These are phyloP conservation scores for Panzeria rudis DNA, from an alignment of 2,888 invertebrate species.

Conservation along the genomic window DNA sequence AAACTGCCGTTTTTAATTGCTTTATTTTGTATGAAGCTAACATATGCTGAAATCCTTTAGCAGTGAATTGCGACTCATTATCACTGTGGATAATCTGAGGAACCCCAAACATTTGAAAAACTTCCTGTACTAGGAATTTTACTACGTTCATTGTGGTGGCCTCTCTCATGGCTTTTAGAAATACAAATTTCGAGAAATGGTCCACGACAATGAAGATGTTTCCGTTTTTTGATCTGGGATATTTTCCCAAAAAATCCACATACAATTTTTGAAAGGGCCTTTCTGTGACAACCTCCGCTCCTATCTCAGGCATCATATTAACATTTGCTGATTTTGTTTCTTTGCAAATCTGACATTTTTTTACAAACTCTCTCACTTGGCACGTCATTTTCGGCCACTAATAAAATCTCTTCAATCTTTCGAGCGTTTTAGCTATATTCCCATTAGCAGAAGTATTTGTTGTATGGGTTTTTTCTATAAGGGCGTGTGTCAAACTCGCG, in stretches of 20 bases:
- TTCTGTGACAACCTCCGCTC: no score
- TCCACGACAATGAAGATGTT: neutral
- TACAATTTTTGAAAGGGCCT: no score
- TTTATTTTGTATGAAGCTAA: neutral
- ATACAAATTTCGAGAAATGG: neutral
- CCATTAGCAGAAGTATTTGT: neutral
- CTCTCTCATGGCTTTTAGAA: neutral
- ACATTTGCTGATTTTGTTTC: no score
- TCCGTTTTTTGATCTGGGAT: neutral
- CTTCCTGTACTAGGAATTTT: neutral
- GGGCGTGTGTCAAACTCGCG: neutral
- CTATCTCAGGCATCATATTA: no score
- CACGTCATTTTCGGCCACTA: conserved; percentile 2
- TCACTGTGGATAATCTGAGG: neutral
- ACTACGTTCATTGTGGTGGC: neutral
- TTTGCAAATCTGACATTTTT: no score
- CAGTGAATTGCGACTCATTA: neutral
- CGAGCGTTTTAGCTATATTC: neutral
- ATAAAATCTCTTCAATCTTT: neutral
- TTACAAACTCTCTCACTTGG: neutral
- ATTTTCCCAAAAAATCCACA: conserved; percentile 1
- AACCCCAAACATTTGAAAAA: neutral
- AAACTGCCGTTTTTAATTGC: neutral
- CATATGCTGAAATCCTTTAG: neutral
- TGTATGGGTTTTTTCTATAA: neutral